A percentile compares a stretch with the other conserved stretches of the same genome.
Conservation (phyloP, 2,113 vertebrate genomes). For the Thermophis baileyi region DNA sequence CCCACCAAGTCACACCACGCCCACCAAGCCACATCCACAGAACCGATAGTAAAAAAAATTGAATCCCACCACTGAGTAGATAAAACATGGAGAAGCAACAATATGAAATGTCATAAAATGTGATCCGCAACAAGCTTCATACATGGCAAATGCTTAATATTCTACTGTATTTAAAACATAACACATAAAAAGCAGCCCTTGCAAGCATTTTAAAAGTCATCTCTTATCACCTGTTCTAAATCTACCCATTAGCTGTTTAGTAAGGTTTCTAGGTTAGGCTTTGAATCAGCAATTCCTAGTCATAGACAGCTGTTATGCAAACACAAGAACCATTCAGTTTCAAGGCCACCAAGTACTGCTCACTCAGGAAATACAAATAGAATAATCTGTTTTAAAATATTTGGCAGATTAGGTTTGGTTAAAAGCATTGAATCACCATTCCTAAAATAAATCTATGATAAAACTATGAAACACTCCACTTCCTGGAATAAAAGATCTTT, state of each 20-base stretch:
- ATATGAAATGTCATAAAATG: background rate
- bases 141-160: background rate
- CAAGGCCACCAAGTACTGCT: background rate
- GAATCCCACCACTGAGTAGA: no score
- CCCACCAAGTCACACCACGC: no score
- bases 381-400: slow-evolving; percentile 10
- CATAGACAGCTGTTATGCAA: background rate
- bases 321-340: background rate
- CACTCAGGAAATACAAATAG: background rate
- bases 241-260: background rate
- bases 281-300: background rate
- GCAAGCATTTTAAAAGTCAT: background rate
- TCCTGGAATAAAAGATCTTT: slow-evolving; percentile 19
- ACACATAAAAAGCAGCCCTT: background rate
- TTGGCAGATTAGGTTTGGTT: slow-evolving; percentile 12
- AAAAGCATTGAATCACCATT: slow-evolving; percentile 2
- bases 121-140: background rate
- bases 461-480: background rate
- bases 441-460: slow-evolving; percentile 5
- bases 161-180: background rate
- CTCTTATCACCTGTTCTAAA: background rate
- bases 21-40: no score
- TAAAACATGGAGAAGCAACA: background rate
- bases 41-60: no score
- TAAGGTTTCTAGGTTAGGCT: background rate